Evolutionary conservation across 2,888 invertebrate genomes (phyloP), one percentile per base, ranked within the genome.

Genomic region (Cephonodes hylas): DNA sequence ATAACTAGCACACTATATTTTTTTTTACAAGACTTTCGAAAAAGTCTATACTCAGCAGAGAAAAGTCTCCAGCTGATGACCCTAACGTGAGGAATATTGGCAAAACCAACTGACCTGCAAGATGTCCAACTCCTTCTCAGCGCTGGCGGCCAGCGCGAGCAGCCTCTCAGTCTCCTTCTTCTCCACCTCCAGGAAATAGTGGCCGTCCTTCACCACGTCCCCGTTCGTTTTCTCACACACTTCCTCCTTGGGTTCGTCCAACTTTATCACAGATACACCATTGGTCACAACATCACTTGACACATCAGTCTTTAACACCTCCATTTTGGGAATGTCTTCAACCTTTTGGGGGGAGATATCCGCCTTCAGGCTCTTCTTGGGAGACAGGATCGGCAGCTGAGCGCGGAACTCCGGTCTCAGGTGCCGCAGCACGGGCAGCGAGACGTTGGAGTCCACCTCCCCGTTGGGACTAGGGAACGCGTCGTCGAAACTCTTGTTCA

Each of bases 371-470:
- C 81, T 78, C 75, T 91, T 89, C 85, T 95, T 95, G 23, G 95
- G 94, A 38, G 94, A 95, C 34, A 94, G 85, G 20, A 95, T 94
- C 0, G 96, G 96, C 69, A 97, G 86, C 80, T 97, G 97, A 0
- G 97, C 97, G 22, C 97, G 93, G 81, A 97, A 97, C 80, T 97
- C 97, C 0, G 97, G 96, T 77, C 97, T 93, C 65, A 97, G 87
- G 86, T 97, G 97, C 84, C 97, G 94, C 66, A 97, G 84, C 13
- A 97, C 97, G 1, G 97, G 97, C 66, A 97, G 88, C 1, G 90
- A 85, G 0, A 84, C 75, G 48, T 80, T 80, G 0, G 79, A 73
- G 48, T 87, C 85, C 8, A 80, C 66, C 46, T 86, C 87, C 18
- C 80, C 79, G 1, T 84, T 88, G 1, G 87, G 84, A 81, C 86